These are phyloP conservation scores for Peromyscus melanophrys DNA, from an alignment of 2,797 vertebrate species.

Conservation along the genomic window DNA sequence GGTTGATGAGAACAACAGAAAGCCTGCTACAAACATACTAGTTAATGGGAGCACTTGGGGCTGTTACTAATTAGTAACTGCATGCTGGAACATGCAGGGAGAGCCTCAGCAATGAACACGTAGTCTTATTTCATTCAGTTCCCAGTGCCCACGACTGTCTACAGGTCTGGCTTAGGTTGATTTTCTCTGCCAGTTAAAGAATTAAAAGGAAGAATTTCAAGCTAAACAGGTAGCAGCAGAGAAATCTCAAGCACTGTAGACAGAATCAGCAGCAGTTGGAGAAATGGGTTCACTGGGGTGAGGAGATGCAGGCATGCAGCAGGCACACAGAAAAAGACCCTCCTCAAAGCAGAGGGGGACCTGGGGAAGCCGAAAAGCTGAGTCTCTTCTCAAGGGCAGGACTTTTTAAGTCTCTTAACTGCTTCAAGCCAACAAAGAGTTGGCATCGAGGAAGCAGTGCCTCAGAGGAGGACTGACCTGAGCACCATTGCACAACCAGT, in stretches of 20 bases:
- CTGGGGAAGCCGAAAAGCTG: neutral
- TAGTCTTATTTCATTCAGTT: neutral
- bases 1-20: slow-evolving; percentile 1
- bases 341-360: neutral
- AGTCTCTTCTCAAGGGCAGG: neutral
- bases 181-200: neutral
- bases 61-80: neutral
- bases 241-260: neutral
- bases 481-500: neutral
- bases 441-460: neutral
- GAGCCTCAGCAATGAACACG: neutral
- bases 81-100: neutral
- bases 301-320: neutral
- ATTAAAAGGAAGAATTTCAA: neutral
- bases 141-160: neutral
- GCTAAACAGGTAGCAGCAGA: neutral
- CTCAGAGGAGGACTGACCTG: neutral
- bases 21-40: neutral
- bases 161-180: neutral
- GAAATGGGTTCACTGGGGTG: neutral
- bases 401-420: neutral
- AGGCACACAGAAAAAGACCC: neutral
- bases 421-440: neutral
- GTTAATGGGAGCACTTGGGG: neutral
- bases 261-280: neutral